Conservation (phyloP, 2,888 invertebrate genomes). For the Tenthredo distinguenda region DNA sequence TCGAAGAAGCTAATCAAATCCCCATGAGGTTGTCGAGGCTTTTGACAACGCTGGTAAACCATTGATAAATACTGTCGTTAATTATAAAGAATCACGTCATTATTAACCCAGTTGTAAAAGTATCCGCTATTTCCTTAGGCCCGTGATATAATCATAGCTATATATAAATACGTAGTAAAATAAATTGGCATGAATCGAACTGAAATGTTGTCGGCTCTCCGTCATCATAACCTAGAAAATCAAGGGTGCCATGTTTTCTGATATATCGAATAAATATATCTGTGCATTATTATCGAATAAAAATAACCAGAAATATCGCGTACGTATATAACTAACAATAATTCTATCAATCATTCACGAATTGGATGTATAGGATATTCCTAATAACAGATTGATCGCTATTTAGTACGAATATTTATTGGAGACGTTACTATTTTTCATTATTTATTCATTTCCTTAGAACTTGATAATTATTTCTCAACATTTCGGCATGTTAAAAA, state of each 20-base stretch:
- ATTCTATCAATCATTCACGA: not conserved
- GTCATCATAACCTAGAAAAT: constrained; percentile 17
- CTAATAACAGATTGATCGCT: not conserved
- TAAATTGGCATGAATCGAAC: not conserved
- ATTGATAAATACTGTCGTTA: constrained; percentile 15
- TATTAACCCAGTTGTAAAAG: not conserved
- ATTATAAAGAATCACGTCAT: not conserved
- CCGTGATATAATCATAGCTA: not conserved
- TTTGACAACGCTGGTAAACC: constrained; percentile 15
- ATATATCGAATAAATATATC: not conserved
- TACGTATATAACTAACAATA: not conserved
- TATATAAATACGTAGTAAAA: not conserved
- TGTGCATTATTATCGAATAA: not conserved
- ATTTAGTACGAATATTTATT: too few relatives aligned
- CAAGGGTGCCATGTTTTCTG: not conserved
- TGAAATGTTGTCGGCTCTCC: not conserved
- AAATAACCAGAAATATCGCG: not conserved
- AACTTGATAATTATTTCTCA: not conserved
- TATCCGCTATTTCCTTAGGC: not conserved
- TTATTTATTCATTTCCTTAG: not conserved
- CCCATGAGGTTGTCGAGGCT: constrained; percentile 2
- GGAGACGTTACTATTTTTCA: not conserved
- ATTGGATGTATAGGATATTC: not conserved
- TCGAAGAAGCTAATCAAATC: not conserved
- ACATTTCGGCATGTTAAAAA: not conserved